Evolutionary conservation across 2,888 invertebrate genomes (phyloP), one percentile per base, ranked within the genome.

Genomic region (Acanthosepion pharaonis): DNA sequence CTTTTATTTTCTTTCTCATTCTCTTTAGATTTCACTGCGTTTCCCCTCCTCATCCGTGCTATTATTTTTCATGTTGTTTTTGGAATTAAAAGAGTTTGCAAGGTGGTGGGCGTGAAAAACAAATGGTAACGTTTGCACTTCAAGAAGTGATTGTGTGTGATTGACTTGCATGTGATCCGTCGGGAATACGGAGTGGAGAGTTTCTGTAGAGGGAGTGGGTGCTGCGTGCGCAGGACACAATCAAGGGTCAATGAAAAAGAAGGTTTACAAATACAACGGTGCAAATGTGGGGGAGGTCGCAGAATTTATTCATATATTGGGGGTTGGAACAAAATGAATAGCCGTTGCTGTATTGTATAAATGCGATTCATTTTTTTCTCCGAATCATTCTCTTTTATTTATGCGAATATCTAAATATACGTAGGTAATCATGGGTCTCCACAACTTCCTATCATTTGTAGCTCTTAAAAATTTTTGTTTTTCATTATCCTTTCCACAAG

Each of bases 81-180:
- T 78, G 8, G 78, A 78, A 9, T 78, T 28, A 78, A 78, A 28
- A n/a, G 11, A 28, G 9, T 78, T 78, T 78, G 78, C 78, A 15
- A n/a, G n/a, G n/a, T 11, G n/a, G n/a, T 11, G n/a, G 78, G 11
- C 5, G n/a, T n/a, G 78, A 15, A n/a, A 78, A 78, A 9, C n/a
- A 78, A n/a, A 33, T n/a, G 11, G n/a, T 18, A 78, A 78, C 78
- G 78, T 78, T 78, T 15, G n/a, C n/a, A 78, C 78, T 78, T 78
- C 78, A n/a, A n/a, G n/a, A 78, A 78, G n/a, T 78, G 78, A 78
- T 78, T 78, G n/a, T n/a, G n/a, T 78, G 78, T n/a, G n/a, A 78
- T 33, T 78, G n/a, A 11, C n/a, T 78, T 78, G 78, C 78, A 33
- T 15, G 23, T 11, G 78, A n/a, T 78, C 78, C 78, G n/a, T 78